Evolutionary conservation across 2,797 vertebrate genomes (phyloP).

Genomic region (Staurois parvus): DNA sequence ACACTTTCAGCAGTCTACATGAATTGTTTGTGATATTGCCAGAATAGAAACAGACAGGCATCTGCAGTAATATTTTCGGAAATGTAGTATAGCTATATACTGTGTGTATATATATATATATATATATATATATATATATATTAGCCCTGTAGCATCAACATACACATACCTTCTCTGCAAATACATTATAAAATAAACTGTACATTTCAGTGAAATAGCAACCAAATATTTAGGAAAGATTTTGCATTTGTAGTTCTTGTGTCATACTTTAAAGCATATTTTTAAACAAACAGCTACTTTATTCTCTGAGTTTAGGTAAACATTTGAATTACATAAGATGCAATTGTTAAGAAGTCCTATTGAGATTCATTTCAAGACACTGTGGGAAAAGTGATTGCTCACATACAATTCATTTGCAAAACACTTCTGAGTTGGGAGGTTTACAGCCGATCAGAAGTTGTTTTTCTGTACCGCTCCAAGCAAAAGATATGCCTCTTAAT

Average conservation of each 20-base stretch:
- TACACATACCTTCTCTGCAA: too few species aligned
- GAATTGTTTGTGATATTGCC: too few species aligned
- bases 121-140: too few species aligned
- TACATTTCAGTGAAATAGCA: neutral
- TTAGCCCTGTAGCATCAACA: too few species aligned
- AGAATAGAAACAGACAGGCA: too few species aligned
- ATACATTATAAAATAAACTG: neutral
- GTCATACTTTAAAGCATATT: neutral
- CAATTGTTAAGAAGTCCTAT: slow-evolving; percentile 4
- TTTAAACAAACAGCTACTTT: too few species aligned
- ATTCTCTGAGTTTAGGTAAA: neutral
- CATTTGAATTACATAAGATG: slow-evolving; percentile 14
- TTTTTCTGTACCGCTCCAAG: slow-evolving; percentile 45
- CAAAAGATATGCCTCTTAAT: slow-evolving; percentile 51
- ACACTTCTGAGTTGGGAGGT: slow-evolving; percentile 28
- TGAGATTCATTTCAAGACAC: slow-evolving; percentile 18
- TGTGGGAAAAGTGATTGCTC: slow-evolving; percentile 24
- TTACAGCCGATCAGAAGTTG: slow-evolving; percentile 37
- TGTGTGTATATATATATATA: too few species aligned
- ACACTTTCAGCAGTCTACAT: too few species aligned
- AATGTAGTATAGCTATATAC: too few species aligned
- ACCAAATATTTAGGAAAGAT: neutral
- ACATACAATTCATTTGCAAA: slow-evolving; percentile 21
- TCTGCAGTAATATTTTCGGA: too few species aligned
- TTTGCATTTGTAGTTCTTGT: neutral